Evolutionary conservation across 2,797 vertebrate species (phyloP), one percentile per base, ranked within the genome.

Genomic region (Macropodus opercularis): DNA sequence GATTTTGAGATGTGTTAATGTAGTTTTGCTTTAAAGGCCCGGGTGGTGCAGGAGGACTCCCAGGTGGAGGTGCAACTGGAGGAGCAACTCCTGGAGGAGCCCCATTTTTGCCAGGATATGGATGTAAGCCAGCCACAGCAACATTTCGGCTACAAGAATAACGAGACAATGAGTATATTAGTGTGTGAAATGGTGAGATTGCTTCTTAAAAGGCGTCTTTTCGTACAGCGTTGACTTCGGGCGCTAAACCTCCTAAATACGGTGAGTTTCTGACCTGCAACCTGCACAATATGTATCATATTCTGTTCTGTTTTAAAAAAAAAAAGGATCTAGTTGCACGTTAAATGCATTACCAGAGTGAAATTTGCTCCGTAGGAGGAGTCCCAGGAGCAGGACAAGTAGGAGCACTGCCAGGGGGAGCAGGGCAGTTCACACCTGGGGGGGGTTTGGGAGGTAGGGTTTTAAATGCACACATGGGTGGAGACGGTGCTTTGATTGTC

Each of bases 221-320:
- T 73, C 23, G 39, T 73, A 27, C 72, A 88, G 88, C 85, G 43
- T 55, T 83, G 54, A 70, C 63, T 1, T 57, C 52, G 60, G 84
- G 80, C 26, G 83, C 57, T 47, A 83, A 86, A 72, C 80, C 88
- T 65, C 80, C 84, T 54, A 81, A 85, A 73, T 86, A 85, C 54
- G 85, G 84, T 88, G 51, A 86, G 85, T 56, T 9, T 53, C 15
- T 27, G 10, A 56, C 51, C 49, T 27, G 9, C 8, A 18, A n/a
- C n/a, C n/a, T n/a, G n/a, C n/a, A n/a, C n/a, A n/a, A n/a, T n/a
- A n/a, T n/a, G n/a, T n/a, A n/a, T n/a, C n/a, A n/a, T n/a, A n/a
- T n/a, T n/a, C n/a, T n/a, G n/a, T n/a, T n/a, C n/a, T n/a, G n/a
- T n/a, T n/a, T n/a, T n/a, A n/a, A n/a, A n/a, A n/a, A n/a, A n/a